Base-by-base conservation (phyloP, 2,888 invertebrate genomes). In the Dolichomitus sp. region DNA sequence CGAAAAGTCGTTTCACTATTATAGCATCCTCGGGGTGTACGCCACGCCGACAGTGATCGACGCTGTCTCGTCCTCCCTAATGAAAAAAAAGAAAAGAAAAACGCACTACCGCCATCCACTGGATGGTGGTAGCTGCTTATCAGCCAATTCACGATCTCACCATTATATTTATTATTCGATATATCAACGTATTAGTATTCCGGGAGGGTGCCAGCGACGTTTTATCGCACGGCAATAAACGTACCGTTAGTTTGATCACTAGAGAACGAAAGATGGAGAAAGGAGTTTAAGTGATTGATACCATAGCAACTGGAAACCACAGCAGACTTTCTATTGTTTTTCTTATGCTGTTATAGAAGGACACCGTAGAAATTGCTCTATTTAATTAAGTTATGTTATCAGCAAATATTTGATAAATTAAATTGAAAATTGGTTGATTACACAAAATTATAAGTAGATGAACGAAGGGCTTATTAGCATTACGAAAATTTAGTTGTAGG, bases 91-190 rank as follows among this genome's bases (percentile, higher is more conserved):
- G 57, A 40, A 30, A 19, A 50, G 40, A 57, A 57, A 57, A 66
- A 37, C 19, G 23, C 48, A 30, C n/a, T 14, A 11, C 5, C 12
- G 37, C 48, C 11, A 30, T 75, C 69, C 57, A 70, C 17, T 3
- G 19, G 33, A 19, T 68, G 33, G 42, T 14, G 23, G 30, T 30
- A n/a, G 27, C 30, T 59, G 27, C 37, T 73, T 77, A 42, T 68
- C 42, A 68, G n/a, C 70, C 81, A 52, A 19, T 66, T 73, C 81
- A 81, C 76, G 81, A 76, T 72, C 59, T n/a, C 33, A 30, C 81
- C 72, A 72, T 81, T 81, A 72, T 72, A 37, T 81, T 72, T 77
- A 81, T 81, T 72, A 72, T 81, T 76, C 76, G 72, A 81, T 81
- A 66, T 68, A 77, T 81, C 70, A 77, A 68, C 42, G 59, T 66